Percentiles rank a stretch among this genome's conserved stretches.
phyloP scores from a whole-genome alignment of 2,113 vertebrate genomes.

The Phylloscopus whistleri region DNA sequence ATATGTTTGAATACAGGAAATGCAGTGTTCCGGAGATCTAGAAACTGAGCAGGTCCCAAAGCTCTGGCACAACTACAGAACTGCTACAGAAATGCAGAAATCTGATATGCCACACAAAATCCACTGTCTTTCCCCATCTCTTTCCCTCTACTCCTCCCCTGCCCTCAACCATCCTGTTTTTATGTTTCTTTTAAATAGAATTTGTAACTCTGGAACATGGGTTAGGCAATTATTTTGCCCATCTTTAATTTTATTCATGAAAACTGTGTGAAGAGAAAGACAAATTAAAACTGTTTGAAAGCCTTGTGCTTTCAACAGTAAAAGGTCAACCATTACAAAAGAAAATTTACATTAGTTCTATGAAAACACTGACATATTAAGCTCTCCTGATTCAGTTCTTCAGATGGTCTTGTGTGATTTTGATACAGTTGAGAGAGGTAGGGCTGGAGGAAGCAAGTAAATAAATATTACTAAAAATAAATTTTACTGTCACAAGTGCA shows the following conservation, averaged over 20 bases:
- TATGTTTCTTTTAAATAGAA: not conserved
- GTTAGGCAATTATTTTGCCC: not conserved
- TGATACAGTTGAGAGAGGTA: not conserved
- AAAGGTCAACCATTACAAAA: not conserved
- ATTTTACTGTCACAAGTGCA: not conserved
- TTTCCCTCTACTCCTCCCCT: not conserved
- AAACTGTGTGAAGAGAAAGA: not conserved
- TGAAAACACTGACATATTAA: not conserved
- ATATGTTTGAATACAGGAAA: not conserved
- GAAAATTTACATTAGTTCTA: not conserved
- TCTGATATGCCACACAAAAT: not conserved
- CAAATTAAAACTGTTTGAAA: not conserved
- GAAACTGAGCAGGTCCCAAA: not conserved
- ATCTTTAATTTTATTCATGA: not conserved
- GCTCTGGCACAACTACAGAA: not conserved
- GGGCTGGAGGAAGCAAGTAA: not conserved
- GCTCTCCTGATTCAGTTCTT: not conserved
- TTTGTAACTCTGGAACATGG: not conserved
- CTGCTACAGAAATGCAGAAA: not conserved
- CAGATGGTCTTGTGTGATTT: not conserved
- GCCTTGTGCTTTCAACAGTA: not conserved
- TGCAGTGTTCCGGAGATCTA: not conserved
- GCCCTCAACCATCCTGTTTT: accelerated
- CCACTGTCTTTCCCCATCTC: accelerated
- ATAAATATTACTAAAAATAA: not conserved